phyloP scores from a whole-genome alignment of 2,888 invertebrate species.

The Amphipyra tragopoginis region DNA sequence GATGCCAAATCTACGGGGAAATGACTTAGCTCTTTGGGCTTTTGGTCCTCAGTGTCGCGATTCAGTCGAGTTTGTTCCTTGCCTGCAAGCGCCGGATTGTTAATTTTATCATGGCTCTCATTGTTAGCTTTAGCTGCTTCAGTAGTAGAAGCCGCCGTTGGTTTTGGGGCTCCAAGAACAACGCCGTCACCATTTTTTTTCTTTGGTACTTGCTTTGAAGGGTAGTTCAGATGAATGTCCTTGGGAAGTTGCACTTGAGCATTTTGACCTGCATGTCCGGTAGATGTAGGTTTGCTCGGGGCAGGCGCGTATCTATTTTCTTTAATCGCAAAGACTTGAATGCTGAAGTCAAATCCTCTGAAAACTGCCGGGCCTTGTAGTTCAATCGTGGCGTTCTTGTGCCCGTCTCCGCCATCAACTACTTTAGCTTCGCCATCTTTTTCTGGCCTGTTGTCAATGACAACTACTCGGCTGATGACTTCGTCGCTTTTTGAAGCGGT shows the following conservation, averaged over 20 bases:
- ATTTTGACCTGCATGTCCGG: constrained; percentile 23
- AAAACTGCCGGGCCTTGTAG: constrained; percentile 81
- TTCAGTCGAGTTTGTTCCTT: constrained; percentile 27
- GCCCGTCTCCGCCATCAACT: constrained; percentile 78
- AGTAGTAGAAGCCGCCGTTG: constrained; percentile 20
- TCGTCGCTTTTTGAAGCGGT: constrained; percentile 68
- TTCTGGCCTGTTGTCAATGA: constrained; percentile 77
- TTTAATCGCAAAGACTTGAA: constrained; percentile 73
- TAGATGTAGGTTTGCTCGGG: constrained; percentile 18
- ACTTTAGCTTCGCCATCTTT: constrained; percentile 81
- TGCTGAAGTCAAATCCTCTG: constrained; percentile 78
- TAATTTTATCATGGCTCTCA: constrained; percentile 22
- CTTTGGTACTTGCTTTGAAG: constrained; percentile 11
- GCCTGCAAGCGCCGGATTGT: constrained; percentile 18
- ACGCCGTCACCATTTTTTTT: constrained; percentile 17
- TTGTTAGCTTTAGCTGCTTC: constrained; percentile 7
- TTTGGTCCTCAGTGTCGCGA: constrained; percentile 37
- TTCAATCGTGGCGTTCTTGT: constrained; percentile 78
- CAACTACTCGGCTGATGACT: constrained; percentile 73
- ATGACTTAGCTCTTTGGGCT: constrained; percentile 14
- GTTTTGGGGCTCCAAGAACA: constrained; percentile 11
- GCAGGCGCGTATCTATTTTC: constrained; percentile 22
- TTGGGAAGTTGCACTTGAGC: constrained; percentile 19
- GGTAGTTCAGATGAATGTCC: constrained; percentile 25
- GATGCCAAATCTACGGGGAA: neutral